Evolutionary conservation across 2,797 vertebrate genomes (phyloP).

Genomic region (Channallabes apus): DNA sequence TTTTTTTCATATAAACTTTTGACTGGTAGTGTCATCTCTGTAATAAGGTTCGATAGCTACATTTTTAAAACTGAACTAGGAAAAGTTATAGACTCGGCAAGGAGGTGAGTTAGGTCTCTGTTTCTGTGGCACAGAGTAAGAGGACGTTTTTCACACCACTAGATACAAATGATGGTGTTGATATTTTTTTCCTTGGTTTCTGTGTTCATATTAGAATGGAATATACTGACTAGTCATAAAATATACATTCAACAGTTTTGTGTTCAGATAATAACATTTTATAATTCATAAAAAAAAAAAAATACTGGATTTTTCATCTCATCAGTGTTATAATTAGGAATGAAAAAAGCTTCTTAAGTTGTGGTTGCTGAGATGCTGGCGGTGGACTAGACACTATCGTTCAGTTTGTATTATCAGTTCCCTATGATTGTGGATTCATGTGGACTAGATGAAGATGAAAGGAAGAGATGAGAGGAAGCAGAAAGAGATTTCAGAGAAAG

Average conservation of each 20-base stretch:
- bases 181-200: background rate
- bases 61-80: background rate
- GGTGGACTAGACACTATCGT: background rate
- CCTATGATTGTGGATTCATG: background rate
- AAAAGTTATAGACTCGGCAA: background rate
- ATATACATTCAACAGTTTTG: background rate
- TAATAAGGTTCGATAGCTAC: background rate
- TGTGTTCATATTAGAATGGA: background rate
- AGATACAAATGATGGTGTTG: background rate
- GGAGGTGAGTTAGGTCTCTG: background rate
- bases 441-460: background rate
- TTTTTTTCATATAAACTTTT: too few relatives aligned
- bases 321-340: background rate
- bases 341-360: background rate
- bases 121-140: background rate
- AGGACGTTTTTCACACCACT: background rate
- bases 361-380: background rate
- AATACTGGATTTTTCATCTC: too few relatives aligned
- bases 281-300: too few relatives aligned
- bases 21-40: background rate
- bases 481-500: background rate
- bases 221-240: background rate
- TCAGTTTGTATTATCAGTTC: slow-evolving; percentile 8
- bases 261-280: background rate
- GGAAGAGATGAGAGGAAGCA: background rate